Conservation (phyloP, 2,113 vertebrate species). For the Platysteira castanea region DNA sequence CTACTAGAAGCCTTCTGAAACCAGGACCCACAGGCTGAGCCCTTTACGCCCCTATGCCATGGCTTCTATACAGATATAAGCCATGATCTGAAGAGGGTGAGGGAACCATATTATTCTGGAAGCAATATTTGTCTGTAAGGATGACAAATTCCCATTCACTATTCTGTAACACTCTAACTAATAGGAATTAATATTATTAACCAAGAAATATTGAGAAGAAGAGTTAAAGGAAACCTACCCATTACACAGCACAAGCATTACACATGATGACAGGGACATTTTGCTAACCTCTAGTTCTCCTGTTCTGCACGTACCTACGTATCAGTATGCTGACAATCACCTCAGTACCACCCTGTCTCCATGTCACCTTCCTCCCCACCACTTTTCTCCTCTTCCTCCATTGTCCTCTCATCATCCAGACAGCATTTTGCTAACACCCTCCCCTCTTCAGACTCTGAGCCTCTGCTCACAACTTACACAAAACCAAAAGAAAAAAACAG, state of each 20-base stretch:
- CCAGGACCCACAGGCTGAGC: background rate
- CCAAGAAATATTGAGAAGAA: background rate
- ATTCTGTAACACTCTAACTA: background rate
- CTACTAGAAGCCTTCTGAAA: background rate
- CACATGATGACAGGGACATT: accelerated
- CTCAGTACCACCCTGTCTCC: background rate
- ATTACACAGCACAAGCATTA: background rate
- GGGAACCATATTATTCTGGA: background rate
- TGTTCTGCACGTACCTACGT: background rate
- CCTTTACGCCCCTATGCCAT: background rate
- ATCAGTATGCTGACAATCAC: background rate
- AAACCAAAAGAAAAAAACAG: background rate
- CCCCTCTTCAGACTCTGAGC: background rate
- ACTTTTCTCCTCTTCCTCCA: background rate
- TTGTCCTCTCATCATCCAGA: background rate
- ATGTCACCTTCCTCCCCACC: background rate
- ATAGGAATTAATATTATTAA: background rate
- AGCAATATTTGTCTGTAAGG: background rate
- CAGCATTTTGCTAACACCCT: background rate
- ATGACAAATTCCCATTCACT: background rate
- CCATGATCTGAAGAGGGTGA: background rate
- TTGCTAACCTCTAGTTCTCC: background rate
- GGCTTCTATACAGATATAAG: background rate
- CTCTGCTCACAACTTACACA: background rate
- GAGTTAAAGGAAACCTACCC: background rate